Base-by-base conservation (phyloP, 1,140 invertebrate genomes). In the Listronotus bonariensis region DNA sequence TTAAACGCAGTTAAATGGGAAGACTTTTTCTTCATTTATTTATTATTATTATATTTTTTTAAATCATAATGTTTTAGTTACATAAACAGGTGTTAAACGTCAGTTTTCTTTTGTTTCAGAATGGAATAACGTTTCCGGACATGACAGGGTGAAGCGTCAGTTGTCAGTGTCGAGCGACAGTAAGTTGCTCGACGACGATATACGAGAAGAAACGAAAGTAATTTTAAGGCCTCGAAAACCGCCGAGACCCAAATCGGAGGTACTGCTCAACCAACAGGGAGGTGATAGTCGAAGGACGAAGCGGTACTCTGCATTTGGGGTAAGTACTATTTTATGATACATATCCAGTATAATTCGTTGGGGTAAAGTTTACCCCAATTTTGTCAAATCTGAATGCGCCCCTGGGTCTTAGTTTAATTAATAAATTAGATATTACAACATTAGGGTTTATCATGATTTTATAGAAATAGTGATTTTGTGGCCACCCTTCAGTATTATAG, bases 261-360 rank as follows among this genome's bases (percentile, higher is more conserved):
- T 92, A 15, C 91, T 92, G 77, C 85, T 95, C 43, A 88, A 88
- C 70, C 77, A 84, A 82, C 82, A 87, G 72, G 80, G 80, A 68
- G 80, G 80, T 68, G 84, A 84, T 75, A 83, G 83, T 72, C 82
- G 88, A 80, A 84, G 90, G 80, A 91, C 89, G 68, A 94, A 94
- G 83, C 84, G 92, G 80, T 94, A 92, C 83, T 94, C 92, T 74
- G 92, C 92, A 73, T 95, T 95, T 82, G 92, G 92, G 83, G 92
- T 95, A 82, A 89, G 88, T 62, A 12, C 14, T 34, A 8, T 18
- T 31, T 7, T 41, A 41, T 12, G 14, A 3, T 41, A 12, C 10
- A 38, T 38, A 38, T 8, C 36, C 7, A 8, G 36, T 38, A 8
- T 12, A 7, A 12, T 12, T 38, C 7, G 7, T 38, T 38, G 12